Percentiles rank a stretch among this genome's conserved stretches.
These are phyloP conservation scores for Eristalis intricaria DNA, from an alignment of 2,888 invertebrate genomes.

Conservation along the genomic window DNA sequence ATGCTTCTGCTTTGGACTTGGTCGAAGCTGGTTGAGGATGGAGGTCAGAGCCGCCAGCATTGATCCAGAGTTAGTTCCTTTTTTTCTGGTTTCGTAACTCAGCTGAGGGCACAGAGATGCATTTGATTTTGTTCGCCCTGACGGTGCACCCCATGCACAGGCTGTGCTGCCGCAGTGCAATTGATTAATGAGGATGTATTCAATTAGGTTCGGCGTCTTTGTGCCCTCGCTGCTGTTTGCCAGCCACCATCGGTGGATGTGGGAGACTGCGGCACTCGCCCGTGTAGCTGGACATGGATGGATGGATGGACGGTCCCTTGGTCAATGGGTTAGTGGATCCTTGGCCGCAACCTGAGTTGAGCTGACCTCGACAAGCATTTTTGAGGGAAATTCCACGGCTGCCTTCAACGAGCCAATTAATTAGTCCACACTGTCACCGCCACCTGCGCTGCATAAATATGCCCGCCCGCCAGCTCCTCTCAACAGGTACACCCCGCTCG, in stretches of 20 bases:
- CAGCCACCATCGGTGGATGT: not conserved
- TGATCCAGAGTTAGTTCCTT: not conserved
- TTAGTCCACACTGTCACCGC: constrained; percentile 28
- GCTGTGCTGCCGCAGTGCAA: constrained; percentile 32
- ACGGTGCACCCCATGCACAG: constrained; percentile 2
- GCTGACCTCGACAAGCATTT: constrained; percentile 7
- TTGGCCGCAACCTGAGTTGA: not conserved
- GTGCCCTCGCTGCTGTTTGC: not conserved
- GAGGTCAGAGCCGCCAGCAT: not conserved
- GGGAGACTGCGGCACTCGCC: too few species aligned
- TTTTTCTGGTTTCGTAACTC: not conserved
- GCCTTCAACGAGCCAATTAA: constrained; percentile 21
- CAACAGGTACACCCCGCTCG: constrained; percentile 11
- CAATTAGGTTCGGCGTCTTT: constrained; percentile 46
- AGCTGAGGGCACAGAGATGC: not conserved
- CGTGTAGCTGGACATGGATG: not conserved
- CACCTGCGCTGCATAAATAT: constrained; percentile 25
- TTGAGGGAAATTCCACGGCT: constrained; percentile 31
- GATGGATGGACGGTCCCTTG: not conserved
- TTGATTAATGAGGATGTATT: constrained; percentile 70
- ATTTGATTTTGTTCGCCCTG: not conserved
- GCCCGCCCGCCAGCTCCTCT: not conserved
- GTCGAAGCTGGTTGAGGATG: not conserved
- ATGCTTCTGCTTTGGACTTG: not conserved
- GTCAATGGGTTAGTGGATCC: not conserved